A percentile compares a stretch with the other conserved stretches of the same genome.
These are phyloP conservation scores for Desmodus rotundus DNA, from an alignment of 2,113 vertebrate species.

Conservation along the genomic window DNA sequence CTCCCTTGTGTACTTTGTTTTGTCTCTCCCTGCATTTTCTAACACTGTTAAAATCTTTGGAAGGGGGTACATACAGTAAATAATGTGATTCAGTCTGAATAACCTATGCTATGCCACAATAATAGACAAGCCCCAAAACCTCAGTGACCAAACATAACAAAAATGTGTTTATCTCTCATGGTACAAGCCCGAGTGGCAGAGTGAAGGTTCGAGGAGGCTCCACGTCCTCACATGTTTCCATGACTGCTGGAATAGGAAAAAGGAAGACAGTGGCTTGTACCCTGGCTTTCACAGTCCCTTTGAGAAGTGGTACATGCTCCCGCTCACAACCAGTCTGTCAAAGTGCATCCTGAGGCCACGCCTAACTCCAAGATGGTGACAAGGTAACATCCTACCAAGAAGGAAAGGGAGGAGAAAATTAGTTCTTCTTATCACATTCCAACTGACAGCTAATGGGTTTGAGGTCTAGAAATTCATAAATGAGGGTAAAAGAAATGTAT, in stretches of 20 bases:
- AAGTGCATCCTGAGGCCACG: no score
- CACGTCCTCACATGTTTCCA: background rate
- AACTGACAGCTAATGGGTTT: accelerated
- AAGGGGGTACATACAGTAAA: background rate
- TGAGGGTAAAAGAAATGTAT: background rate
- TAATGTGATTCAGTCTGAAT: background rate
- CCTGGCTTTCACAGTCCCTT: background rate
- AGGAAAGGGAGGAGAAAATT: background rate
- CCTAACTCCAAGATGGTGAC: background rate
- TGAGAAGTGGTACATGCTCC: background rate
- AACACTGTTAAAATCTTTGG: background rate
- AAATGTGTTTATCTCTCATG: background rate
- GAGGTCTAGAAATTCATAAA: background rate
- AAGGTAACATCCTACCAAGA: background rate
- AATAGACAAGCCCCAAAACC: background rate
- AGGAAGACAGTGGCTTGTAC: background rate
- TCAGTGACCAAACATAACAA: background rate
- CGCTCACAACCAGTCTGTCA: background rate
- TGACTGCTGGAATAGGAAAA: background rate
- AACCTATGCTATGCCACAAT: background rate
- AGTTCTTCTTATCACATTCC: background rate
- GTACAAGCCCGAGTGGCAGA: background rate
- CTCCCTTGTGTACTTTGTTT: background rate
- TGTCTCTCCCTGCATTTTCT: background rate
- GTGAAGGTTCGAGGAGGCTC: no score